Evolutionary conservation across 2,888 invertebrate species (phyloP).

Genomic region (Drosophila atripex): DNA sequence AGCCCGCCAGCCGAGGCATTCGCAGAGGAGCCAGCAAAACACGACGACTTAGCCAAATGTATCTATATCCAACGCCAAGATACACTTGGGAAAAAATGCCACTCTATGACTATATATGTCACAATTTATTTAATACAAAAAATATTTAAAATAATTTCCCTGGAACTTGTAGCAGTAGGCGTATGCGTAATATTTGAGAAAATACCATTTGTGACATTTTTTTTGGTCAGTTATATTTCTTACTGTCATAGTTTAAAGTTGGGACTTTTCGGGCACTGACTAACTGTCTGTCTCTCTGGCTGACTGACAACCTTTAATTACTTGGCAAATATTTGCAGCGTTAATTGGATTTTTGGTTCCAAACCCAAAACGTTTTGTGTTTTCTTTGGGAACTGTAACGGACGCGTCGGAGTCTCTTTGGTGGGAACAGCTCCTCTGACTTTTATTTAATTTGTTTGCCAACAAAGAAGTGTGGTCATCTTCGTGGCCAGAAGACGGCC

Average conservation of each 20-base stretch:
- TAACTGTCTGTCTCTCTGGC: constrained; percentile 5
- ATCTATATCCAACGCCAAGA: constrained; percentile 22
- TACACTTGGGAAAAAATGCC: constrained; percentile 6
- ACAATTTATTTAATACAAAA: neutral
- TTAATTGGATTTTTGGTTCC: constrained; percentile 67
- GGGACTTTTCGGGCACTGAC: constrained; percentile 17
- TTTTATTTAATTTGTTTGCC: constrained; percentile 42
- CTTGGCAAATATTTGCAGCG: constrained; percentile 75
- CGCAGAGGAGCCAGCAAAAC: constrained; percentile 34
- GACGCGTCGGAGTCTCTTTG: constrained; percentile 36
- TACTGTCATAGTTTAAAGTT: constrained; percentile 4
- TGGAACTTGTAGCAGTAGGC: neutral
- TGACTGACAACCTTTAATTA: constrained; percentile 67
- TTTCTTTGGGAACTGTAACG: constrained; percentile 46
- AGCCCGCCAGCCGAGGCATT: constrained; percentile 31
- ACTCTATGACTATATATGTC: neutral
- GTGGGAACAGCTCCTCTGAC: constrained; percentile 37
- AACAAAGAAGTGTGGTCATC: constrained; percentile 45
- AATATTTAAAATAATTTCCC: neutral
- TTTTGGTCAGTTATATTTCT: neutral
- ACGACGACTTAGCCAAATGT: constrained; percentile 31
- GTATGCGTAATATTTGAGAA: constrained; percentile 1
- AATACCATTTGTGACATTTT: neutral
- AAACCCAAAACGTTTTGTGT: constrained; percentile 9
- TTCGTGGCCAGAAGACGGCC: constrained; percentile 5